Conservation (phyloP, 2,797 vertebrate genomes). For the Eurystomus glaucurus region DNA sequence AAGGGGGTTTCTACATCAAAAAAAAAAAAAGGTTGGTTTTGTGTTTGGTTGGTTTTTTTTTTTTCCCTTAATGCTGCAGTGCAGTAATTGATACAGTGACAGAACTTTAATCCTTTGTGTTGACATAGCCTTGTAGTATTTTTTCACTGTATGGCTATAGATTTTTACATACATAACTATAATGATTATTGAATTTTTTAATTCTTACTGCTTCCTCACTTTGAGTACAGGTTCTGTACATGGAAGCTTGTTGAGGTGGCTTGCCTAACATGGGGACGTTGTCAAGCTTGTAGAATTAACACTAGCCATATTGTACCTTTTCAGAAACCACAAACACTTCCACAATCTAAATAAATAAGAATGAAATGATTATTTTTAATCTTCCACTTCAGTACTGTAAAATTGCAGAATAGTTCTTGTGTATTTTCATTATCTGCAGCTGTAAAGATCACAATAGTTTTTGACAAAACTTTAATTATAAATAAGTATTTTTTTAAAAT, state of each 20-base stretch:
- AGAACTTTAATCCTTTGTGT: neutral
- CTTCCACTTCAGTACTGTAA: constrained; percentile 46
- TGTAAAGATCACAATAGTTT: constrained; percentile 56
- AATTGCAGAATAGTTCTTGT: constrained; percentile 45
- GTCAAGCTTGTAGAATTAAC: neutral
- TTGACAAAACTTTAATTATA: constrained; percentile 50
- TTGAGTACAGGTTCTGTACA: neutral
- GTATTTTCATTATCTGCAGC: constrained; percentile 56
- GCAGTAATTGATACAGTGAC: neutral
- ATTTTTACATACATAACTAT: neutral
- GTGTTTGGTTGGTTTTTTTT: neutral
- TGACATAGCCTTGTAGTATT: constrained; percentile 1
- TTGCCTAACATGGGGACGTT: neutral
- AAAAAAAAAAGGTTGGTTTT: neutral
- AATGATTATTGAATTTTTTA: neutral
- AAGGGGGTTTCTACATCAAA: accelerated
- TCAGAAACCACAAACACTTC: constrained; percentile 2
- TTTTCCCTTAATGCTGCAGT: neutral
- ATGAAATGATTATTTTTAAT: constrained; percentile 34
- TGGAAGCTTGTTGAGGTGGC: neutral
- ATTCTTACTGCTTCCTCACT: neutral
- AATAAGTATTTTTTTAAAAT: constrained; percentile 55
- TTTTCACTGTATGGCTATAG: constrained; percentile 23
- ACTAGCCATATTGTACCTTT: neutral
- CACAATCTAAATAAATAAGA: neutral